phyloP scores from a whole-genome alignment of 2,888 invertebrate species.

The Agriopis leucophaearia region DNA sequence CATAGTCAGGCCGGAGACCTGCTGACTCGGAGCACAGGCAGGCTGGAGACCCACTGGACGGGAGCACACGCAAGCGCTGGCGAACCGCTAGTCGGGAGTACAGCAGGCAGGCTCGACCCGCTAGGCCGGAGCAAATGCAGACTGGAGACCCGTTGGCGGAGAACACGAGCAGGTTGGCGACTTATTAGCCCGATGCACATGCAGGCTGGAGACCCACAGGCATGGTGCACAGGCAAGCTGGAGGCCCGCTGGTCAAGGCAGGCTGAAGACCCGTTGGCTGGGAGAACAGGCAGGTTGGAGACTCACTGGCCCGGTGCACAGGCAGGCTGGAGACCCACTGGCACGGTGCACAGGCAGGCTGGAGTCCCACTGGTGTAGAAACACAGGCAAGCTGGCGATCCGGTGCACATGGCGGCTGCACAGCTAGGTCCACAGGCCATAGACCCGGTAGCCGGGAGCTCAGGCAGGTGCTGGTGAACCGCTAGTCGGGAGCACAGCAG shows the following conservation, averaged over 20 bases:
- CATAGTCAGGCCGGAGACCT: not conserved
- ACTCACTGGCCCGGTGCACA: not conserved
- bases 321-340: conserved; percentile 5
- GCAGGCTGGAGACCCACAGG: not conserved
- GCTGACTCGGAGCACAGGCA: conserved; percentile 3
- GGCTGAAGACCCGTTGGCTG: not conserved
- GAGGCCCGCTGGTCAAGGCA: not conserved
- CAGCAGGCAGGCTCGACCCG: not conserved
- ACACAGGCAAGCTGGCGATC: conserved; percentile 6
- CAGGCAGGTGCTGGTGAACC: not conserved
- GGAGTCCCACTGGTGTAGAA: conserved; percentile 2
- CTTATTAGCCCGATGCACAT: not conserved
- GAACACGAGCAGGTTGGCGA: not conserved
- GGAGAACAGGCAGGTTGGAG: not conserved
- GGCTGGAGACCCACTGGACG: not conserved
- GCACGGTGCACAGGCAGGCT: not conserved
- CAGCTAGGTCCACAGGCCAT: not conserved
- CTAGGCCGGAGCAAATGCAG: conserved; percentile 1
- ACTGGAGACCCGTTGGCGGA: not conserved
- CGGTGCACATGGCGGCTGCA: not conserved
- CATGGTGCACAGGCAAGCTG: not conserved
- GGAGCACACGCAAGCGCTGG: not conserved
- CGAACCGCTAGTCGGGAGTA: not conserved
- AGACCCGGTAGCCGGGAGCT: conserved; percentile 3
- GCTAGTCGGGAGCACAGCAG: not conserved